phyloP scores from a whole-genome alignment of 2,113 vertebrate species.

The Channa argus region DNA sequence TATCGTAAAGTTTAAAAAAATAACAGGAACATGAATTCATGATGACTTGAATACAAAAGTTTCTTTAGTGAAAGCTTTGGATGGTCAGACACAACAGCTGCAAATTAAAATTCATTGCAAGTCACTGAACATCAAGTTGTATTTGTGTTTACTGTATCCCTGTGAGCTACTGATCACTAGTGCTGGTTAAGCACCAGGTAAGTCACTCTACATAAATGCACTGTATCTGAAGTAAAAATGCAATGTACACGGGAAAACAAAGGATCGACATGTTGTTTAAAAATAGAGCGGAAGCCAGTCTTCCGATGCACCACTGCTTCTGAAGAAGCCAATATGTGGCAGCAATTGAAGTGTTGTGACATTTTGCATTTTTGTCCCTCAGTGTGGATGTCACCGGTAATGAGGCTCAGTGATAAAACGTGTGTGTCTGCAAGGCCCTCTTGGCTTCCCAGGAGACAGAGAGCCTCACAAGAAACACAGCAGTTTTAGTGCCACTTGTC shows the following conservation, averaged over 20 bases:
- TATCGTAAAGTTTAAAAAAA: neutral
- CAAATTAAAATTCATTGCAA: neutral
- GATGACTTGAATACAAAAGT: neutral
- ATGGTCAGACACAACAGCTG: neutral
- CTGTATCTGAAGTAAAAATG: neutral
- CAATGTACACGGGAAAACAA: constrained; percentile 28
- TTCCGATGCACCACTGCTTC: constrained; percentile 6
- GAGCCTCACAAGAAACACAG: constrained; percentile 45
- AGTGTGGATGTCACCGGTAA: constrained; percentile 66
- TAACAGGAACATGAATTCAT: neutral
- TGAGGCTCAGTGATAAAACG: constrained; percentile 73
- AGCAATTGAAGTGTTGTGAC: constrained; percentile 63
- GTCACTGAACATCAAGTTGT: neutral
- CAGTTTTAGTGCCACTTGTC: constrained; percentile 55
- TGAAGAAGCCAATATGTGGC: constrained; percentile 50
- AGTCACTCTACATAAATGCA: constrained; percentile 8
- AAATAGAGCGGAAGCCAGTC: constrained; percentile 57
- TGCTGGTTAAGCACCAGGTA: constrained; percentile 10
- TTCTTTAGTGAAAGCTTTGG: neutral
- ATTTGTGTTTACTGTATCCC: neutral
- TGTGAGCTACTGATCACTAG: constrained; percentile 24
- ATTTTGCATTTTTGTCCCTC: constrained; percentile 68
- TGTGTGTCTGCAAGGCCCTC: constrained; percentile 32
- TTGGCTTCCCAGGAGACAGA: constrained; percentile 52
- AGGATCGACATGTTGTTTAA: constrained; percentile 20